A percentile compares a stretch with the other conserved stretches of the same genome.
These are phyloP conservation scores for Capreolus pygargus DNA, from an alignment of 2,113 vertebrate species.

Conservation along the genomic window DNA sequence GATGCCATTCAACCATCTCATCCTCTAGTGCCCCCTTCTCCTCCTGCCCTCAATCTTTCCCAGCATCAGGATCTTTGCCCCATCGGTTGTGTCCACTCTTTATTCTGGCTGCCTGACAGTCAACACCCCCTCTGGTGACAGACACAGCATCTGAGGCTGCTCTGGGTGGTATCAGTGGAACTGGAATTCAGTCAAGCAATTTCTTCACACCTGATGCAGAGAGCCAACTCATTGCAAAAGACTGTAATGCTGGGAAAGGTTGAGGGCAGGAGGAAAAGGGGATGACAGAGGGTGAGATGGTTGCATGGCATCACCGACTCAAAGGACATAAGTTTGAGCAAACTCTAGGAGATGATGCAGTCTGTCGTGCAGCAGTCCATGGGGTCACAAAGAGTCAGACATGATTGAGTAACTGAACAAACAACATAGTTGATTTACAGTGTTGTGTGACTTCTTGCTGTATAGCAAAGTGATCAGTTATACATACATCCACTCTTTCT, in stretches of 20 bases:
- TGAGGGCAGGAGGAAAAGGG: not conserved
- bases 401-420: not conserved
- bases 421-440: not conserved
- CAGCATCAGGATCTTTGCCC: not conserved
- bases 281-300: not conserved
- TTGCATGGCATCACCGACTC: not conserved
- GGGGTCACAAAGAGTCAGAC: not conserved
- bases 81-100: not conserved
- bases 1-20: not conserved
- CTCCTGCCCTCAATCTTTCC: not conserved
- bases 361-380: not conserved
- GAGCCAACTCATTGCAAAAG: not conserved
- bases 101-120: not conserved
- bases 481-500: not conserved
- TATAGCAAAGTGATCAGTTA: not conserved
- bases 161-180: not conserved
- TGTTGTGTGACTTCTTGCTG: not conserved
- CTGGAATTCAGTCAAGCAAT: constrained; percentile 8
- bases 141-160: not conserved
- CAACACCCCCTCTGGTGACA: not conserved
- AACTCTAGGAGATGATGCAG: not conserved
- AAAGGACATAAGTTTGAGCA: not conserved
- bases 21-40: not conserved
- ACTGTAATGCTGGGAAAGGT: not conserved
- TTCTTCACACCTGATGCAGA: not conserved